phyloP scores from a whole-genome alignment of 2,797 vertebrate genomes.

The Gadopsis bispinosus region DNA sequence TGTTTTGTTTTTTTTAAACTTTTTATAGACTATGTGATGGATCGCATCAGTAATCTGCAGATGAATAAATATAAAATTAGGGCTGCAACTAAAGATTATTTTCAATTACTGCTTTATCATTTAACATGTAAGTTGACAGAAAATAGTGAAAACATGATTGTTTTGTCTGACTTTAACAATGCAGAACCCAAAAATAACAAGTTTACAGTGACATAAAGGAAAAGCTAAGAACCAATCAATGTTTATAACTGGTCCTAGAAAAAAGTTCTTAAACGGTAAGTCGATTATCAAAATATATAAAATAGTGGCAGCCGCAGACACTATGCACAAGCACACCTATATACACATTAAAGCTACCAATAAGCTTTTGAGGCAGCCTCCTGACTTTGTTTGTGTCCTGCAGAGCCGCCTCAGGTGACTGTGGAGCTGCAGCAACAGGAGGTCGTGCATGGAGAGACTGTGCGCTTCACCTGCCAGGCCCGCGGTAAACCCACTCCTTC shows the following conservation, averaged over 20 bases:
- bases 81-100: neutral
- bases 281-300: neutral
- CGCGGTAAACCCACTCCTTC: constrained; percentile 92
- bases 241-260: neutral
- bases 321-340: too few relatives aligned
- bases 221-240: too few relatives aligned
- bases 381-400: constrained; percentile 4
- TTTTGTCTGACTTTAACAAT: neutral
- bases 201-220: neutral
- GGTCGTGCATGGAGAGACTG: constrained; percentile 88
- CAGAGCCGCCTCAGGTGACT: constrained; percentile 95
- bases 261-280: neutral
- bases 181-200: neutral
- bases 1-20: too few relatives aligned
- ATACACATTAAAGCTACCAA: neutral
- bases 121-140: neutral
- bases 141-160: neutral
- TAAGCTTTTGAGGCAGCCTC: neutral
- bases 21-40: too few relatives aligned
- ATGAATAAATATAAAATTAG: neutral
- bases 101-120: neutral
- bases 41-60: neutral
- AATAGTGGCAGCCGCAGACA: neutral
- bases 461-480: constrained; percentile 91
- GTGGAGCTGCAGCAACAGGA: constrained; percentile 93